These are phyloP conservation scores for Tachyglossus aculeatus DNA, from an alignment of 2,797 vertebrate genomes.

Conservation along the genomic window DNA sequence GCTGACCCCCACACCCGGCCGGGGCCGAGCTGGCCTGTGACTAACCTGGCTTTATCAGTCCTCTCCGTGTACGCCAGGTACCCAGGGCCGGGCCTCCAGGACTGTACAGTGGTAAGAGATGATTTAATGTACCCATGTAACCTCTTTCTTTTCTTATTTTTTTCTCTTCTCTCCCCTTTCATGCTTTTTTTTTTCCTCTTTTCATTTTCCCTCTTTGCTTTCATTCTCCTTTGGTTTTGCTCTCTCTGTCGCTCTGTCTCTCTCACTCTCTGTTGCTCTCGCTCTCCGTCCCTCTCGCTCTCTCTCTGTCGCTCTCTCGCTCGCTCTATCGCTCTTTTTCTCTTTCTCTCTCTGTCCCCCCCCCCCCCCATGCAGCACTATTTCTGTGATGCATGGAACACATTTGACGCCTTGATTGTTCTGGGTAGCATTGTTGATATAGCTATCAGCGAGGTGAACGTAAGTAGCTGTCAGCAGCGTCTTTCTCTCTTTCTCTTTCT, in stretches of 20 bases:
- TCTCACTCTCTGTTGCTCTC: slow-evolving; percentile 71
- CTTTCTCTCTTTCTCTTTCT: too few relatives aligned
- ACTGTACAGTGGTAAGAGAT: slow-evolving; percentile 79
- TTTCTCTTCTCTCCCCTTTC: slow-evolving; percentile 82
- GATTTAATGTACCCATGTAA: slow-evolving; percentile 79
- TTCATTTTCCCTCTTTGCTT: slow-evolving; percentile 74
- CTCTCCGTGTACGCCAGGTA: slow-evolving; percentile 67
- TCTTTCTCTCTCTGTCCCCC: slow-evolving; percentile 73
- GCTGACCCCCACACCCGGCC: slow-evolving; percentile 48
- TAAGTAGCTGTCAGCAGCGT: slow-evolving; percentile 96
- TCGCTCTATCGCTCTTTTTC: slow-evolving; percentile 58
- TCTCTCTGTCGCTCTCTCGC: slow-evolving; percentile 65
- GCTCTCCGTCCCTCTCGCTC: slow-evolving; percentile 70
- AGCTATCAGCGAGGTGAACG: slow-evolving; percentile 99
- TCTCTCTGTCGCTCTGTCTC: slow-evolving; percentile 60
- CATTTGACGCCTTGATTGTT: slow-evolving; percentile 99
- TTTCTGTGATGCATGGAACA: slow-evolving; percentile 99
- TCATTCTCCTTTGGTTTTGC: slow-evolving; percentile 73
- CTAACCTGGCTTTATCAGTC: slow-evolving; percentile 79
- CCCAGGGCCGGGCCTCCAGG: slow-evolving; percentile 77
- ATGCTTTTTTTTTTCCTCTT: slow-evolving; percentile 70
- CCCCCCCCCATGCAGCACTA: slow-evolving; percentile 95
- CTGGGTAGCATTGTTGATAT: slow-evolving; percentile 99
- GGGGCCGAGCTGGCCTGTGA: slow-evolving; percentile 71
- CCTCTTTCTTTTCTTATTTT: slow-evolving; percentile 86